Evolutionary conservation across 2,113 vertebrate genomes (phyloP).

Genomic region (Muscicapa adusta): DNA sequence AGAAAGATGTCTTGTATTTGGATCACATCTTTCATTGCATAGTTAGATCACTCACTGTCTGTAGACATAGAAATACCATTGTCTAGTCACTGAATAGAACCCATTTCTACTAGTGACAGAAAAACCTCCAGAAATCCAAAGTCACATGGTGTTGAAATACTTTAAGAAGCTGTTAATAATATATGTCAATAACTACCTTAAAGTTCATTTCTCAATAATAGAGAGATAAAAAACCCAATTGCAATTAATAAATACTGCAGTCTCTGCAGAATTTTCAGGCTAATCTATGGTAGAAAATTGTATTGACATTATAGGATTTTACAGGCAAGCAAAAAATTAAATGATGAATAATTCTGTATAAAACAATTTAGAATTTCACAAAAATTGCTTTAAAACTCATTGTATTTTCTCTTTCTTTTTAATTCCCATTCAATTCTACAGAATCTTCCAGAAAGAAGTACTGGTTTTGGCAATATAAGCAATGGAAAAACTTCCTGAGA

Average conservation of each 20-base stretch:
- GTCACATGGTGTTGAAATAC: not conserved
- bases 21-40: not conserved
- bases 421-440: not conserved
- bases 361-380: not conserved
- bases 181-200: not conserved
- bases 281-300: not conserved
- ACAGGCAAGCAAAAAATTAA: not conserved
- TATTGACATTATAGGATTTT: not conserved
- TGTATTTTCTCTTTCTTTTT: not conserved
- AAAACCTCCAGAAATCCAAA: not conserved
- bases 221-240: not conserved
- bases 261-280: not conserved
- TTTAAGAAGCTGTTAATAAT: not conserved
- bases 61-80: accelerated
- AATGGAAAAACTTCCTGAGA: not conserved
- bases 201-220: not conserved
- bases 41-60: accelerated
- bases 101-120: not conserved
- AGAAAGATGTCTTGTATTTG: not conserved
- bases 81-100: not conserved
- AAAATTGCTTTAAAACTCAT: not conserved
- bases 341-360: not conserved
- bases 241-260: not conserved
- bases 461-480: not conserved
- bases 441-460: not conserved